Evolutionary conservation across 2,113 vertebrate genomes (phyloP), one percentile per base, ranked within the genome.

Genomic region (Orycteropus afer): DNA sequence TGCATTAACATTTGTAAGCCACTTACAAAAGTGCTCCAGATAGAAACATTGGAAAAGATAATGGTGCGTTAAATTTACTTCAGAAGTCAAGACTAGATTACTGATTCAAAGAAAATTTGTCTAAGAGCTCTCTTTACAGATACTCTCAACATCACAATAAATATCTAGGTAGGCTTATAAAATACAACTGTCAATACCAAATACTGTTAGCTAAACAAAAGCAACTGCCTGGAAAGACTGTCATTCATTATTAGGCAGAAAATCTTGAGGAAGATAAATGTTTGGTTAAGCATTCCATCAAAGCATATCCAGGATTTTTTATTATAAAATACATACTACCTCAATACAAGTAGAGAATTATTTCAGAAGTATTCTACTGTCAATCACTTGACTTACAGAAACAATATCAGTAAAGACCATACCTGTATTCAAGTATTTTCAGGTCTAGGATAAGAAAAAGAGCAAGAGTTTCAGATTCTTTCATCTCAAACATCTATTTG

Each of bases 1-100:
- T 90, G 49, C 5, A 29, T n/a, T 42, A 86, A 80, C 80, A 65
- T 90, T 90, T 90, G 34, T 81, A 79, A 88, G 40, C 25, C 15
- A 81, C n/a, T 86, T 93, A 69, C 23, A 90, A 59, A 76, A 76
- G 88, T 82, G 27, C 42, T 67, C 57, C 45, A 77, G 57, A 77
- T 53, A 69, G 57, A 95, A 49, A 71, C 51, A 63, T 71, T 91
- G 93, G 53, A 82, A 82, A 93, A 90, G 65, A 74, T 86, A 76
- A 81, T 63, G 42, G 14, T 63, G 5, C 55, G 14, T 91, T 88
- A 87, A 87, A 95, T 37, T 27, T 59, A 34, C 17, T 91, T 61
- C 7, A 63, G 77, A 71, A 96, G 45, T 91, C 6, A 93, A 87
- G 69, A 78, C 32, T 14, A 71, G 37, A 71, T 29, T 63, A 83